Conservation (phyloP, 2,888 invertebrate species). For the Hylaea fasciaria region DNA sequence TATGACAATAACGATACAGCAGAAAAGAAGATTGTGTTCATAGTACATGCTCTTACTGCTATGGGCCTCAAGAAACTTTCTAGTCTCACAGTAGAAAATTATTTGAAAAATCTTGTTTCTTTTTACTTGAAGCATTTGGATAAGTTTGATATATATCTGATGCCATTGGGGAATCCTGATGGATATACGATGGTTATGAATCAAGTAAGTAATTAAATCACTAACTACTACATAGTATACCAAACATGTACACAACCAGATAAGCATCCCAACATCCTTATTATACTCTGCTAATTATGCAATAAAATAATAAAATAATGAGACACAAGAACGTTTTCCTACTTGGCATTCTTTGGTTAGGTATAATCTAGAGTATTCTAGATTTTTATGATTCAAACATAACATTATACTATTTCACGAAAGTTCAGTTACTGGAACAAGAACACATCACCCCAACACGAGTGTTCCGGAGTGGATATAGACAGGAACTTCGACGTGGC, state of each 20-base stretch:
- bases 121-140: slow-evolving; percentile 66
- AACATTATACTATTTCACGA: not conserved
- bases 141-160: slow-evolving; percentile 71
- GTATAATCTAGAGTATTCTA: no score
- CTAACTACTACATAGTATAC: no score
- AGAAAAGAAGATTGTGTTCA: slow-evolving; percentile 71
- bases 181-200: slow-evolving; percentile 45
- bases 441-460: slow-evolving; percentile 65
- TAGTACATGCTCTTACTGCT: slow-evolving; percentile 69
- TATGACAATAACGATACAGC: slow-evolving; percentile 57
- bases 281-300: no score
- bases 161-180: slow-evolving; percentile 77
- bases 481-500: slow-evolving; percentile 75
- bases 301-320: no score
- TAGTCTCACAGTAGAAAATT: slow-evolving; percentile 39
- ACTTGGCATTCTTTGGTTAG: no score
- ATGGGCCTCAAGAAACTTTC: slow-evolving; percentile 54
- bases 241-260: no score
- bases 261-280: no score
- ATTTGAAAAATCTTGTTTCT: slow-evolving; percentile 51
- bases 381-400: not conserved
- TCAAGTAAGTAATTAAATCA: slow-evolving; percentile 17
- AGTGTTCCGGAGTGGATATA: slow-evolving; percentile 66
- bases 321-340: no score
- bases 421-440: slow-evolving; percentile 50